phyloP scores from a whole-genome alignment of 2,888 invertebrate species.

The Linnaemya vulpina region DNA sequence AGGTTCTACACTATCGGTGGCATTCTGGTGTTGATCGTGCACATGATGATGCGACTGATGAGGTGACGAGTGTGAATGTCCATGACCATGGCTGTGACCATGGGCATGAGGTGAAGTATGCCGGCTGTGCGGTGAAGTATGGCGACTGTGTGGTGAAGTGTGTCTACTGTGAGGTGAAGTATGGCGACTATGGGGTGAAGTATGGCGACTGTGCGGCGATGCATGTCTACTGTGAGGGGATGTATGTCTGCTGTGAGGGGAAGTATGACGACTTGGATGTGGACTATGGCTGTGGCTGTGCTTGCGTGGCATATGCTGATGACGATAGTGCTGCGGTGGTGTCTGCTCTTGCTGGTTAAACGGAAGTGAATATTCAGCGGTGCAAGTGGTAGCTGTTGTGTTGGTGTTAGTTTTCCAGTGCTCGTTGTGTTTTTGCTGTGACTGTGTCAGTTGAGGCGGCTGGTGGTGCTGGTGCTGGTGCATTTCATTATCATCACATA shows the following conservation, averaged over 20 bases:
- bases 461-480: conserved; percentile 77
- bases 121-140: conserved; percentile 61
- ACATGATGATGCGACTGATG: conserved; percentile 76
- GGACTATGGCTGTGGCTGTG: conserved; percentile 76
- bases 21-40: conserved; percentile 74
- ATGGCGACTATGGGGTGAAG: conserved; percentile 77
- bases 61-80: conserved; percentile 75
- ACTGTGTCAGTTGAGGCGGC: conserved; percentile 74
- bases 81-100: conserved; percentile 63
- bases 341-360: conserved; percentile 65
- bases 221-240: conserved; percentile 79
- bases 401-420: conserved; percentile 74
- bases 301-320: conserved; percentile 75
- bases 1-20: conserved; percentile 60
- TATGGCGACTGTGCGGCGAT: conserved; percentile 74
- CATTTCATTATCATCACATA: conserved; percentile 81
- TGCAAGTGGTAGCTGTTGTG: conserved; percentile 73
- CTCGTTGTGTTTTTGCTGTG: conserved; percentile 74
- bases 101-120: conserved; percentile 72
- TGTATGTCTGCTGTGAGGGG: conserved; percentile 79
- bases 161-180: conserved; percentile 79
- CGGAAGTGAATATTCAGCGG: conserved; percentile 70
- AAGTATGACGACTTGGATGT: conserved; percentile 78
- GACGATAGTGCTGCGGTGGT: conserved; percentile 70
- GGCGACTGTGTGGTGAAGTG: conserved; percentile 70